phyloP scores from a whole-genome alignment of 2,888 invertebrate genomes.

The Idaea aversata region DNA sequence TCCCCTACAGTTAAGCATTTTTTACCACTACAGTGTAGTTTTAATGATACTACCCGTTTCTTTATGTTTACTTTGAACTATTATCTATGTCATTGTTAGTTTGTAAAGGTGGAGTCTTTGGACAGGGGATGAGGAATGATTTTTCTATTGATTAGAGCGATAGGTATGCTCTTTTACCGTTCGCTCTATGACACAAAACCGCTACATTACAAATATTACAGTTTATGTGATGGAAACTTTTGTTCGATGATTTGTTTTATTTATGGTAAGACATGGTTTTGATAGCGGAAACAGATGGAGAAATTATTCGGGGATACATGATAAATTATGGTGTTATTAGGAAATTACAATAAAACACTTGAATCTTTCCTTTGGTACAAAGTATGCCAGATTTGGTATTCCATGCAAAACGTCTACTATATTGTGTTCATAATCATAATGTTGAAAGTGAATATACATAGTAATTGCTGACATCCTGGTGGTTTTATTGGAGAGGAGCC shows the following conservation, averaged over 20 bases:
- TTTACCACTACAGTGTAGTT: slow-evolving; percentile 62
- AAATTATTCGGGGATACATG: neutral
- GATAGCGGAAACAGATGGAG: neutral
- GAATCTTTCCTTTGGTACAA: neutral
- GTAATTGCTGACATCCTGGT: no score
- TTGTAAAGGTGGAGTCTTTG: slow-evolving; percentile 65
- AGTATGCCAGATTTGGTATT: no score
- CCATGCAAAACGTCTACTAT: no score
- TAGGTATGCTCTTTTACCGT: slow-evolving; percentile 28
- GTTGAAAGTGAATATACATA: no score
- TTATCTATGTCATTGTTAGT: slow-evolving; percentile 64
- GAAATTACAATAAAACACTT: neutral
- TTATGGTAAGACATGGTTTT: neutral
- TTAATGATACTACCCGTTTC: slow-evolving; percentile 61
- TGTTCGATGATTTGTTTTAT: slow-evolving; percentile 23
- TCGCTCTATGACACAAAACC: slow-evolving; percentile 18
- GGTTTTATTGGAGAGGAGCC: no score
- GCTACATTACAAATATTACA: neutral
- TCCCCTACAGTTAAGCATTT: slow-evolving; percentile 39
- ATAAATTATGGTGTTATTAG: neutral
- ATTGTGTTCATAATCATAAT: no score
- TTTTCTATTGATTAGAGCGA: slow-evolving; percentile 48
- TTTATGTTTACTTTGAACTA: slow-evolving; percentile 69
- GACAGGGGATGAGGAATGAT: slow-evolving; percentile 63
- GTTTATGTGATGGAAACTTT: neutral